Evolutionary conservation across 2,797 vertebrate species (phyloP), one percentile per base, ranked within the genome.

Genomic region (Babyrousa celebensis): DNA sequence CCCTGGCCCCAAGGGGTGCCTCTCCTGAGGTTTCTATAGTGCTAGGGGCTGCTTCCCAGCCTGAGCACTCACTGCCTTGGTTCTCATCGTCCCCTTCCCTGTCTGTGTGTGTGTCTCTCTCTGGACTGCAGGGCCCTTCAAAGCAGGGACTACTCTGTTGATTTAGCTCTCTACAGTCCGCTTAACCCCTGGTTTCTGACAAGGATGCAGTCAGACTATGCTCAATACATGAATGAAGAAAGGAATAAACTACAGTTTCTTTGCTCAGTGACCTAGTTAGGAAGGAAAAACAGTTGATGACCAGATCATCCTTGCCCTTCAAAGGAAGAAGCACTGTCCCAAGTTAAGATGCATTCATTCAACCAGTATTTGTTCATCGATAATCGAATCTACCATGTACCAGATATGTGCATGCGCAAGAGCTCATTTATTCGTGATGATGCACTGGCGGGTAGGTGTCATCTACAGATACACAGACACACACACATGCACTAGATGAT

Each of bases 221-320:
- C 58, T 4, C 43, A 29, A 43, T 71, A 36, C 23, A 17, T 74
- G 48, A 32, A 48, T 48, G 25, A 80, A 70, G n/a, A 23, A 60
- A 84, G 6, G 27, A 52, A 40, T 21, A 3, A 62, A 72, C 52
- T 40, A 48, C 56, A 67, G 85, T 89, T 58, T 62, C 78, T 93
- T 83, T 77, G 91, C 82, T 88, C 54, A 23, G 52, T 63, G 72
- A 82, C 48, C 32, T 23, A 63, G 23, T 58, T 80, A 58, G 27
- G 54, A 70, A 95, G 36, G 25, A 63, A 75, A 94, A 85, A n/a
- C 20, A 16, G 2, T 83, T 0, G 10, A 62, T 32, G 40, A 56
- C 23, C 77, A 72, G 43, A n/a, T 86, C 52, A 20, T 36, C 54
- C 27, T 79, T 68, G 71, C n/a, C 36, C 27, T 63, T 70, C 43